These are phyloP conservation scores for Characodon lateralis DNA, from an alignment of 2,797 vertebrate genomes.

Conservation along the genomic window DNA sequence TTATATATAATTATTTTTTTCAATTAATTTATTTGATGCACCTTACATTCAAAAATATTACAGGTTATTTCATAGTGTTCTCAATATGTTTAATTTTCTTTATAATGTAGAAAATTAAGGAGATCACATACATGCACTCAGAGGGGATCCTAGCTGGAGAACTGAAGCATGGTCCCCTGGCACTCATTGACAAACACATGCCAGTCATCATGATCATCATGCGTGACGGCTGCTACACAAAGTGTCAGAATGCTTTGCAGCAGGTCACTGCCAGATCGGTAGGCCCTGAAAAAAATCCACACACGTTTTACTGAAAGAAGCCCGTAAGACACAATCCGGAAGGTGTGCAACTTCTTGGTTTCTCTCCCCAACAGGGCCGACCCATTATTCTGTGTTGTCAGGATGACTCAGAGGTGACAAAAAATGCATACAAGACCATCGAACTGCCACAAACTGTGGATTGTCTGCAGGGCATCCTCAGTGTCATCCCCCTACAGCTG, in stretches of 20 bases:
- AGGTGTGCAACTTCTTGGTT: not conserved
- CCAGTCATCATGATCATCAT: constrained; percentile 97
- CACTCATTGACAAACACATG: constrained; percentile 93
- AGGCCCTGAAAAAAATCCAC: constrained; percentile 28
- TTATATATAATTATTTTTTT: not conserved
- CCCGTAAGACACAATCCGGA: not conserved
- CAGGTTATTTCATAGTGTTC: not conserved
- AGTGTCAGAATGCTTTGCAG: constrained; percentile 95
- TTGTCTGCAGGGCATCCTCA: constrained; percentile 94
- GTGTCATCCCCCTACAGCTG: constrained; percentile 92
- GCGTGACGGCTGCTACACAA: constrained; percentile 91
- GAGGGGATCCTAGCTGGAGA: constrained; percentile 96
- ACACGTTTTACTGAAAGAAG: not conserved
- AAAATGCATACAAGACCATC: constrained; percentile 89
- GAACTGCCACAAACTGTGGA: constrained; percentile 93
- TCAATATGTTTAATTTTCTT: not conserved
- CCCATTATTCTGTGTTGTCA: constrained; percentile 92
- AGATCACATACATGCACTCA: constrained; percentile 98
- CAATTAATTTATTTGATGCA: not conserved
- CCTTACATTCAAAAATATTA: not conserved
- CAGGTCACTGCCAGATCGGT: constrained; percentile 94
- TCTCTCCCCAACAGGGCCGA: constrained; percentile 81
- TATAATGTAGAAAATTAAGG: constrained; percentile 90
- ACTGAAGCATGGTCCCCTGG: constrained; percentile 93
- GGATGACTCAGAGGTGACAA: constrained; percentile 87